Percentiles rank a stretch among this genome's conserved stretches.
Conservation (phyloP, 2,113 vertebrate species). For the Poeciliopsis occidentalis region DNA sequence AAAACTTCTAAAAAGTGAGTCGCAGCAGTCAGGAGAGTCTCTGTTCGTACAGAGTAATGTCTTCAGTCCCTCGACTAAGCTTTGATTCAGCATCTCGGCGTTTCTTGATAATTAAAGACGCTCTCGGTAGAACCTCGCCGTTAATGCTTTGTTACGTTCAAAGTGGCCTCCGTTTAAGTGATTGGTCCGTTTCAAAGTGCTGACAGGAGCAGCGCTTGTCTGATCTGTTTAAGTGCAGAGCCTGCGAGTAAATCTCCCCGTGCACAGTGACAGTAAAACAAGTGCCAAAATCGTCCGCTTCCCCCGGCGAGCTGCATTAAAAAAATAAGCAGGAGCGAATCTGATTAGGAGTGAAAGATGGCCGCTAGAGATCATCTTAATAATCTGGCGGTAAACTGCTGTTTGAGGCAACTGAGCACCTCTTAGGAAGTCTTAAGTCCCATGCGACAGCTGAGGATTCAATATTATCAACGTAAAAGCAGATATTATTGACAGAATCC, state of each 20-base stretch:
- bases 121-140: constrained; percentile 69
- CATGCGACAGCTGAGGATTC: constrained; percentile 13
- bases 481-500: constrained; percentile 6
- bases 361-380: constrained; percentile 58
- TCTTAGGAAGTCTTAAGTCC: constrained; percentile 18
- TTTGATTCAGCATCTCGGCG: constrained; percentile 80
- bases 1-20: background rate
- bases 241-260: constrained; percentile 77
- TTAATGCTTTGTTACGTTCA: constrained; percentile 80
- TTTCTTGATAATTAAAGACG: constrained; percentile 80
- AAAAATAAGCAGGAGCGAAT: constrained; percentile 65
- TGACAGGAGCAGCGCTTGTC: constrained; percentile 79
- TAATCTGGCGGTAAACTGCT: constrained; percentile 43
- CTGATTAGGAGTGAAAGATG: constrained; percentile 56
- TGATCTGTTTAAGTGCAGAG: constrained; percentile 81
- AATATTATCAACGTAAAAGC: background rate
- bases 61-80: constrained; percentile 34
- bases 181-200: constrained; percentile 82
- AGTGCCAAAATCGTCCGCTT: constrained; percentile 73
- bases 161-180: constrained; percentile 78
- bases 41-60: constrained; percentile 32
- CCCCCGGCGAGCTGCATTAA: constrained; percentile 64
- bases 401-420: constrained; percentile 35
- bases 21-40: constrained; percentile 34
- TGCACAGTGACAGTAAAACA: constrained; percentile 64